phyloP scores from a whole-genome alignment of 1,140 invertebrate species.

The Archivesica marissinica region DNA sequence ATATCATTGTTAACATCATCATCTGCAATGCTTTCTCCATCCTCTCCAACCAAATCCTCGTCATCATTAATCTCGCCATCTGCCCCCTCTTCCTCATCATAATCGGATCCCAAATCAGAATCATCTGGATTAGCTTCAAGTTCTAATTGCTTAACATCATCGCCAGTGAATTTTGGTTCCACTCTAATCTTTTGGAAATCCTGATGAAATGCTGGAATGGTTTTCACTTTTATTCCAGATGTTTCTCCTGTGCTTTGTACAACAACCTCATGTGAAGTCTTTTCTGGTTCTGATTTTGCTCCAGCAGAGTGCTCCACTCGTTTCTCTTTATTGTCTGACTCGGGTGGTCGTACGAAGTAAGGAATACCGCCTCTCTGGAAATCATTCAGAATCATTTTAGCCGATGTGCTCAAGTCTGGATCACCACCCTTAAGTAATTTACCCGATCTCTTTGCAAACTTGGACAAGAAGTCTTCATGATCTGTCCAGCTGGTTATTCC shows the following conservation, averaged over 20 bases:
- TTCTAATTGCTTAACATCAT: constrained; percentile 71
- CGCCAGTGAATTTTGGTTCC: constrained; percentile 73
- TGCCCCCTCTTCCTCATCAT: constrained; percentile 64
- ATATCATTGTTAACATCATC: not conserved
- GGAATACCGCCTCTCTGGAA: constrained; percentile 99
- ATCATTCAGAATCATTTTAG: constrained; percentile 99
- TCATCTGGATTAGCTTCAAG: constrained; percentile 45
- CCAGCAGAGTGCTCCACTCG: not conserved
- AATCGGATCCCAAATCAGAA: constrained; percentile 63
- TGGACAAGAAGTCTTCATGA: constrained; percentile 95
- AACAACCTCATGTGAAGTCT: not conserved
- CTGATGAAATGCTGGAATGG: constrained; percentile 70
- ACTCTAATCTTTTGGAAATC: constrained; percentile 75
- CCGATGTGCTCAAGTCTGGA: constrained; percentile 93
- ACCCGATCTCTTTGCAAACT: constrained; percentile 93
- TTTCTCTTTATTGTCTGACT: constrained; percentile 65
- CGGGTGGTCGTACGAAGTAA: constrained; percentile 94
- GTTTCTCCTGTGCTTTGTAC: not conserved
- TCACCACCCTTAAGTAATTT: constrained; percentile 98
- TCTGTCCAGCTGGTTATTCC: constrained; percentile 92
- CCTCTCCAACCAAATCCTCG: constrained; percentile 29
- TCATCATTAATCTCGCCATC: constrained; percentile 38
- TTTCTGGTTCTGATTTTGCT: constrained; percentile 8
- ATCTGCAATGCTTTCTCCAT: constrained; percentile 11
- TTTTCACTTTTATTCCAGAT: constrained; percentile 1